Evolutionary conservation across 1,140 invertebrate species (phyloP).

Genomic region (Oryzaephilus surinamensis): DNA sequence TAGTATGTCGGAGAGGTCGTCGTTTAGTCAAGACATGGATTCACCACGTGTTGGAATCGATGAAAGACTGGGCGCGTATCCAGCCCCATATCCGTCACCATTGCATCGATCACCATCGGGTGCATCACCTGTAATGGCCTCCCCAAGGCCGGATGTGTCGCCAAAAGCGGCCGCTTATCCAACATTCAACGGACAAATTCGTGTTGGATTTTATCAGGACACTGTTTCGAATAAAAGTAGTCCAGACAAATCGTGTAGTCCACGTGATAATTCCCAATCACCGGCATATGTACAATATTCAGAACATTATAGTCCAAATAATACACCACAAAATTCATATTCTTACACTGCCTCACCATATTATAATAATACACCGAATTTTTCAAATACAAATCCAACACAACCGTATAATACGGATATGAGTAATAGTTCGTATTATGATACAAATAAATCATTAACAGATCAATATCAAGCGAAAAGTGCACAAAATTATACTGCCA

Average conservation of each 20-base stretch:
- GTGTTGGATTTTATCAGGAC: slow-evolving; percentile 69
- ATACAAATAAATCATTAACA: slow-evolving; percentile 25
- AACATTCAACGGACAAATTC: slow-evolving; percentile 58
- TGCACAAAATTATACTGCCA: slow-evolving; percentile 22
- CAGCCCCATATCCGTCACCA: slow-evolving; percentile 54
- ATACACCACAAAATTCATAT: slow-evolving; percentile 26
- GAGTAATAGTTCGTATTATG: slow-evolving; percentile 23
- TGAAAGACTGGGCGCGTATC: slow-evolving; percentile 43
- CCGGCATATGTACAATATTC: slow-evolving; percentile 50
- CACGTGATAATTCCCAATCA: slow-evolving; percentile 47
- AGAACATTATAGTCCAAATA: slow-evolving; percentile 46
- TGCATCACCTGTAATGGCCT: slow-evolving; percentile 42
- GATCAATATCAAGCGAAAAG: slow-evolving; percentile 26
- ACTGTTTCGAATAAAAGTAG: slow-evolving; percentile 60
- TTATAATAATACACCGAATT: slow-evolving; percentile 28
- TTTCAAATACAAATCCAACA: slow-evolving; percentile 29
- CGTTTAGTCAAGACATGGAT: slow-evolving; percentile 61
- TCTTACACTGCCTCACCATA: slow-evolving; percentile 27
- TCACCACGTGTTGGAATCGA: slow-evolving; percentile 53
- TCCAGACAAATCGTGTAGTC: slow-evolving; percentile 60
- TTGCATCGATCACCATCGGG: slow-evolving; percentile 47
- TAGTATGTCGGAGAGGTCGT: slow-evolving; percentile 61
- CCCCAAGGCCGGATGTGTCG: slow-evolving; percentile 40
- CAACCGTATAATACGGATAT: slow-evolving; percentile 20
- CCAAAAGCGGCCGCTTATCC: slow-evolving; percentile 51